phyloP scores from a whole-genome alignment of 2,797 vertebrate genomes.

The Pseudochromis fuscus region DNA sequence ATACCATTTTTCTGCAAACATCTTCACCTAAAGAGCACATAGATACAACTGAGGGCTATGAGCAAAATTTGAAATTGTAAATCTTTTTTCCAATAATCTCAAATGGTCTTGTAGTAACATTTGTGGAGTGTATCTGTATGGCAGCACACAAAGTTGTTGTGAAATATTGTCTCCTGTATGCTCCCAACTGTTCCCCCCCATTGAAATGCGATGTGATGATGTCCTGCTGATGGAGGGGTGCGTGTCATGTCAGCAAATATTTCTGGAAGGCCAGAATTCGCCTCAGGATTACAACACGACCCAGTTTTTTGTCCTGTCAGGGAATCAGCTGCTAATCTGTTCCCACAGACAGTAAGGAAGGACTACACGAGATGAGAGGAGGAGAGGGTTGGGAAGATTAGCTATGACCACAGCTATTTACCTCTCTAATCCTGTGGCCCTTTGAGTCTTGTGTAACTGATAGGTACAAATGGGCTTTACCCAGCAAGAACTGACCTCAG shows the following conservation, averaged over 20 bases:
- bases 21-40: no score
- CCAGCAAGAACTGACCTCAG: conserved; percentile 35
- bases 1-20: no score
- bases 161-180: not conserved
- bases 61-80: no score
- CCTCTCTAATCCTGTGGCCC: conserved; percentile 70
- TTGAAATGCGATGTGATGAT: no score
- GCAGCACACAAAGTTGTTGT: not conserved
- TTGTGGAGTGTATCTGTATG: not conserved
- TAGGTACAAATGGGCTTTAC: conserved; percentile 69
- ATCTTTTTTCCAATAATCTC: no score
- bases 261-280: conserved; percentile 16
- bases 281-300: conserved; percentile 37
- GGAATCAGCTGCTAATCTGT: conserved; percentile 59
- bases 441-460: conserved; percentile 66
- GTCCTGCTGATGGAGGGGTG: no score
- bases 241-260: not conserved
- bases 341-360: conserved; percentile 21
- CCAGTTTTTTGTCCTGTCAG: conserved; percentile 50
- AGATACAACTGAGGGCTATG: no score
- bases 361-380: conserved; percentile 10
- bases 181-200: not conserved
- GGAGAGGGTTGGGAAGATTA: conserved; percentile 53
- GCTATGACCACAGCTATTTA: conserved; percentile 52
- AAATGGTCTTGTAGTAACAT: no score